Conservation (phyloP, 2,113 vertebrate genomes). For the Mustelus asterias region DNA sequence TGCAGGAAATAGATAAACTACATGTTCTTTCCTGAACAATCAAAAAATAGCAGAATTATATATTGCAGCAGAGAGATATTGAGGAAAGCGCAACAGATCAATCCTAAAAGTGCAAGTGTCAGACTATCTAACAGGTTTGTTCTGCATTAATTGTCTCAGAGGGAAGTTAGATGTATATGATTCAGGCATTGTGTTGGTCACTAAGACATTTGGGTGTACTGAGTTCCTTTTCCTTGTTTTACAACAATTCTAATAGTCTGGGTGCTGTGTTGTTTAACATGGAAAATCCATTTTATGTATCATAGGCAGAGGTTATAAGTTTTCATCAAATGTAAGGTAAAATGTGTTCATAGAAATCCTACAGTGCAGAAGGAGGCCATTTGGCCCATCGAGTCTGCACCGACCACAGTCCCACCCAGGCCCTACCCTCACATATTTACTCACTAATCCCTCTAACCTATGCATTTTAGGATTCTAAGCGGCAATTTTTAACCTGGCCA, state of each 20-base stretch:
- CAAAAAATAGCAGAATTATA: conserved; percentile 15
- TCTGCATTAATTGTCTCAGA: background rate
- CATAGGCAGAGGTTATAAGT: background rate
- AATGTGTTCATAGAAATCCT: no score
- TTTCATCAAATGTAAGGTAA: background rate
- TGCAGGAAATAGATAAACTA: conserved; percentile 41
- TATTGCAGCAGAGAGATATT: conserved; percentile 21
- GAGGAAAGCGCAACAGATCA: conserved; percentile 4
- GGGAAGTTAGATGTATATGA: background rate
- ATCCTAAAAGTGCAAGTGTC: conserved; percentile 17
- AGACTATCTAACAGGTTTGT: background rate
- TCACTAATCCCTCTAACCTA: no score
- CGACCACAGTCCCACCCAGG: no score
- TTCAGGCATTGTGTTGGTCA: background rate
- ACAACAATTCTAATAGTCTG: background rate
- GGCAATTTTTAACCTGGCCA: no score
- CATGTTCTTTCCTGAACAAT: conserved; percentile 37
- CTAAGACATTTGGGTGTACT: background rate
- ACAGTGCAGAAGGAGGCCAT: no score
- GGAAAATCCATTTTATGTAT: background rate
- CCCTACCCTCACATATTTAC: no score
- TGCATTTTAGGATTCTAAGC: no score
- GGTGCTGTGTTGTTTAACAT: background rate
- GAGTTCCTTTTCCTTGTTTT: background rate
- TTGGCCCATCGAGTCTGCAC: no score